These are phyloP conservation scores for Brachypodius melanocephalos DNA, from an alignment of 2,113 vertebrate genomes.

Conservation along the genomic window DNA sequence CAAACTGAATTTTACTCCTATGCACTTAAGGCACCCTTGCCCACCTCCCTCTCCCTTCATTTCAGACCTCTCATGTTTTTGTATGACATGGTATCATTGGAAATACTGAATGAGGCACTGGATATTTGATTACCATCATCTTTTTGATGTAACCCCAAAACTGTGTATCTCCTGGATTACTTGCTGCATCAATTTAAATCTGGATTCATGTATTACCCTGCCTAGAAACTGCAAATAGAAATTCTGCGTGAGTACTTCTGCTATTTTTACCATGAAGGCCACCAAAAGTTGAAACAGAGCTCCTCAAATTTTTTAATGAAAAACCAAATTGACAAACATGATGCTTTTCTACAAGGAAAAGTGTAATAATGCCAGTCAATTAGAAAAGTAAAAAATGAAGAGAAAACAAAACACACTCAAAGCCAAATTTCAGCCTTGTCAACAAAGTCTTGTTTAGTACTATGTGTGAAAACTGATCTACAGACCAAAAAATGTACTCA, in stretches of 20 bases:
- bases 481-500: background rate
- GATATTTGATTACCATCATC: background rate
- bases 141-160: background rate
- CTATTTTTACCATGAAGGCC: slow-evolving; percentile 20
- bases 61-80: background rate
- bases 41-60: background rate
- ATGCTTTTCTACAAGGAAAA: background rate
- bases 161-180: background rate
- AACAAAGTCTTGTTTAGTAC: background rate
- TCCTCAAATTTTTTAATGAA: background rate
- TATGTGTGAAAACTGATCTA: background rate
- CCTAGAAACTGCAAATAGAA: slow-evolving; percentile 2
- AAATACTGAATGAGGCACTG: background rate
- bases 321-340: background rate
- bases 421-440: background rate
- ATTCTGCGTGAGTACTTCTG: background rate
- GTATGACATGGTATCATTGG: background rate
- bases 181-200: background rate
- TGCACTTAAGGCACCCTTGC: background rate
- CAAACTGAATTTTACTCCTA: background rate
- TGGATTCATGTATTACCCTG: background rate
- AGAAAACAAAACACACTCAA: background rate
- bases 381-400: background rate
- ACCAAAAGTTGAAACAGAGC: background rate
- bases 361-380: background rate